Evolutionary conservation across 1,140 invertebrate genomes (phyloP).

Genomic region (Zaprionus ornatus): DNA sequence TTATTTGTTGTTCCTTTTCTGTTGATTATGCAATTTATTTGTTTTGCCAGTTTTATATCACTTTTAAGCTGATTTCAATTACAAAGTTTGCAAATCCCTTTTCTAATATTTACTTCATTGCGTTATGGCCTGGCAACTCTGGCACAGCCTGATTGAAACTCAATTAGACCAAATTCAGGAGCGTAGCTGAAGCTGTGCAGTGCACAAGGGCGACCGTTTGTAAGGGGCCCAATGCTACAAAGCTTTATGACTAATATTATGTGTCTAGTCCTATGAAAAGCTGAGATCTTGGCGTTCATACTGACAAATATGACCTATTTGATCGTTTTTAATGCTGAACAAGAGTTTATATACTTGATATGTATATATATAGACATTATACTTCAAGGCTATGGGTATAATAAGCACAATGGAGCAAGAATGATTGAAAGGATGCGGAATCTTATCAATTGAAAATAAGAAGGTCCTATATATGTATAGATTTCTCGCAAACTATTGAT

Average conservation of each 20-base stretch:
- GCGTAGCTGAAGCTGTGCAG: too few relatives aligned
- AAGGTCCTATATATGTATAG: too few relatives aligned
- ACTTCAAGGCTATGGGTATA: too few relatives aligned
- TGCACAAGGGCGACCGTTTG: too few relatives aligned
- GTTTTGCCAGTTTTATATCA: not conserved
- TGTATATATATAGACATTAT: too few relatives aligned
- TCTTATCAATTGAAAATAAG: too few relatives aligned
- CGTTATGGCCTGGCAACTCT: not conserved
- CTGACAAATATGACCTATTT: not conserved
- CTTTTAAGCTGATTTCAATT: not conserved
- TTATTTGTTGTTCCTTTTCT: not conserved
- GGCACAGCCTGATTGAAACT: not conserved
- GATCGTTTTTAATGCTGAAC: not conserved
- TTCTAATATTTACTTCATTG: not conserved
- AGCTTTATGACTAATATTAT: too few relatives aligned
- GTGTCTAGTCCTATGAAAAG: not conserved
- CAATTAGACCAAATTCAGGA: not conserved
- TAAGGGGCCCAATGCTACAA: too few relatives aligned
- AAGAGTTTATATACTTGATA: too few relatives aligned
- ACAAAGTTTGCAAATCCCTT: not conserved
- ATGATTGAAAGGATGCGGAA: too few relatives aligned
- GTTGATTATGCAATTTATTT: not conserved
- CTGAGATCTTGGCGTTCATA: not conserved
- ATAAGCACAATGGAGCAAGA: too few relatives aligned
- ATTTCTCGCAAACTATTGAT: too few relatives aligned